These are phyloP conservation scores for Onychomys arenicola DNA, from an alignment of 2,797 vertebrate species.

Conservation along the genomic window DNA sequence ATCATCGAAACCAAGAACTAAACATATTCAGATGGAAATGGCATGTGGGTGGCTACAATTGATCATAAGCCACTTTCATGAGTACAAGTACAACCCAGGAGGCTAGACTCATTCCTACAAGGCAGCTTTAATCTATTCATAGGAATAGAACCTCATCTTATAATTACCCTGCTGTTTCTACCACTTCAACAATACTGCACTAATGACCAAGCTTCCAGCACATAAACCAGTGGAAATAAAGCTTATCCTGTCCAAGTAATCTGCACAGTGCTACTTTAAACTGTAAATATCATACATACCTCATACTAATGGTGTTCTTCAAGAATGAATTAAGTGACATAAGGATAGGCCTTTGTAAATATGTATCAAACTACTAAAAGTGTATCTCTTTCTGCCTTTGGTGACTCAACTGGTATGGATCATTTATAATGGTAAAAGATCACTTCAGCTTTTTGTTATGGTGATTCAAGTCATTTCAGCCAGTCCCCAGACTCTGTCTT, in stretches of 20 bases:
- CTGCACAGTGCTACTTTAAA: neutral
- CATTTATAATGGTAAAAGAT: neutral
- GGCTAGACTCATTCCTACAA: neutral
- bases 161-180: too few relatives aligned
- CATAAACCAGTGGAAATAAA: neutral
- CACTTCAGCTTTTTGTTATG: neutral
- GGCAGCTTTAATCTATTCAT: neutral
- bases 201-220: neutral
- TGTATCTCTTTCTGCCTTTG: neutral
- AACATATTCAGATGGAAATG: neutral
- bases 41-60: fast-evolving
- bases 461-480: neutral
- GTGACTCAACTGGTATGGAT: fast-evolving
- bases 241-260: neutral
- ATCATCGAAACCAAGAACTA: neutral
- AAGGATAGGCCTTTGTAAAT: neutral
- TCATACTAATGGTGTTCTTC: neutral
- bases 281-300: neutral
- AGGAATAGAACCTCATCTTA: too few relatives aligned
- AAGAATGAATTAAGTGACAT: neutral
- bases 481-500: neutral
- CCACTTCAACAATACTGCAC: neutral
- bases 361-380: neutral
- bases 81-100: neutral
- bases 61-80: neutral